Conservation (phyloP, 2,113 vertebrate species). For the Etheostoma cragini region DNA sequence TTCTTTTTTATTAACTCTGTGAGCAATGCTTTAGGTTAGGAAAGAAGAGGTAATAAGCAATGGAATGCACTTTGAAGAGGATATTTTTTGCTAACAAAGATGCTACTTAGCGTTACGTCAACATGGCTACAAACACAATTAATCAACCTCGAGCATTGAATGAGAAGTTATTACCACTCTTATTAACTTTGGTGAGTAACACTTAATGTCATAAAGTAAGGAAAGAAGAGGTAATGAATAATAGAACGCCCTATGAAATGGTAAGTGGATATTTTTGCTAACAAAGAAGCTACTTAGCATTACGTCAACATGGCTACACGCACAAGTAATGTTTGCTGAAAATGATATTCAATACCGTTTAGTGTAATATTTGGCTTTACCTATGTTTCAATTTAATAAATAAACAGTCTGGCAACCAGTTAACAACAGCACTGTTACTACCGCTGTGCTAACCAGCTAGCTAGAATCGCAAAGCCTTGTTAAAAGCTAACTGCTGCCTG, state of each 20-base stretch:
- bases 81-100: neutral
- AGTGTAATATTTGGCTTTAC: neutral
- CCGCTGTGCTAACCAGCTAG: neutral
- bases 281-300: neutral
- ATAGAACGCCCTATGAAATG: neutral
- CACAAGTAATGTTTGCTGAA: neutral
- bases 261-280: neutral
- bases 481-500: neutral
- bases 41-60: conserved; percentile 2
- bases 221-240: too few species aligned
- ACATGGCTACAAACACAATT: neutral
- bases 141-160: neutral
- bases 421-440: neutral
- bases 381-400: neutral
- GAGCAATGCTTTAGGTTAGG: conserved; percentile 17
- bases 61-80: too few species aligned
- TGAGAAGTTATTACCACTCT: too few species aligned
- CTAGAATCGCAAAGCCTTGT: neutral
- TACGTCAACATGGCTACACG: neutral
- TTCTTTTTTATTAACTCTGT: conserved; percentile 49
- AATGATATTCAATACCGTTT: neutral
- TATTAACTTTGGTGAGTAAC: too few species aligned
- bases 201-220: too few species aligned
- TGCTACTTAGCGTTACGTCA: neutral
- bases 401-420: neutral